Base-by-base conservation (phyloP, 2,113 vertebrate species). In the Lynx canadensis region DNA sequence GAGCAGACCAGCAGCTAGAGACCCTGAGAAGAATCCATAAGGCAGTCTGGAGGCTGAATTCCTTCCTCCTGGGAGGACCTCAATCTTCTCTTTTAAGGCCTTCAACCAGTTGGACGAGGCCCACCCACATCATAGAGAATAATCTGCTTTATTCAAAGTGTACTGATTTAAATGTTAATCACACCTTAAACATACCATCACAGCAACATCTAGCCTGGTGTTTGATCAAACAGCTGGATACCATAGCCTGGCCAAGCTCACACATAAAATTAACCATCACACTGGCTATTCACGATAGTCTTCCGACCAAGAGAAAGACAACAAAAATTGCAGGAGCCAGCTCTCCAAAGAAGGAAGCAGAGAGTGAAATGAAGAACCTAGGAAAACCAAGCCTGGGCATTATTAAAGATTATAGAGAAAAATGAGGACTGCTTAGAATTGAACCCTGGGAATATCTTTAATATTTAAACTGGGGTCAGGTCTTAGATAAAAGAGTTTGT, bases 81-180 rank as follows among this genome's bases (percentile, higher is more conserved):
- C 31, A 86, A 55, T 55, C 48, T 86, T 94, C 45, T 79, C 15
- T 63, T 7, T 91, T 19, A 89, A 85, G 11, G 25, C 15, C 18
- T 52, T 81, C n/a, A 23, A 13, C 33, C n/a, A 41, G 63, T 41
- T 83, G 4, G 11, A 78, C 65, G 25, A 87, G 13, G 15, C 3
- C 68, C 29, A 41, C 15, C 5, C 57, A 66, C 7, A n/a, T 27
- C 55, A 52, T 89, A 25, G 25, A 81, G 23, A 71, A 9, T 33
- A 91, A 87, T 71, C 18, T 94, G 69, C 41, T 95, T 55, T 82
- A 82, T 1, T 89, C 31, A 27, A 94, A 91, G 57, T 94, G 10
- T 82, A n/a, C 23, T 76, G 88, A 89, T 57, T 84, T 73, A 89
- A 79, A 48, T 80, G 6, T 81, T 89, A 91, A 91, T 92, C 76